Conservation (phyloP, 2,113 vertebrate species). For the Sinocyclocheilus grahami region DNA sequence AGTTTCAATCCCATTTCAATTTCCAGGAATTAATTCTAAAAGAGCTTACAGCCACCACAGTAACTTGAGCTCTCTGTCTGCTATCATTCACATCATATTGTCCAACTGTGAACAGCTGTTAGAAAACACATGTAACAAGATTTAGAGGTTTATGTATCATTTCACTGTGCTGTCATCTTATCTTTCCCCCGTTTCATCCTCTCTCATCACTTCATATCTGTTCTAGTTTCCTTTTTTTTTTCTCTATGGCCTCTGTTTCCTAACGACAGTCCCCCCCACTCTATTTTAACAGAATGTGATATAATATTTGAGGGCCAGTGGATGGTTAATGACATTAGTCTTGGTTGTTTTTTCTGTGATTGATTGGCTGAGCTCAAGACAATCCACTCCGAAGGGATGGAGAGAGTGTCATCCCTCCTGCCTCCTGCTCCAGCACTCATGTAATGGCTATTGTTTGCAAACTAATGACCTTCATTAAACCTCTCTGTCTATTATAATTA, state of each 20-base stretch:
- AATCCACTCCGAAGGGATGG: neutral
- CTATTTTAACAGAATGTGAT: slow-evolving; percentile 9
- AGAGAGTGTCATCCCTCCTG: neutral
- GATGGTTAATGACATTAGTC: slow-evolving; percentile 62
- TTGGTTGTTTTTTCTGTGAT: slow-evolving; percentile 49
- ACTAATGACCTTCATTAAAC: slow-evolving; percentile 75
- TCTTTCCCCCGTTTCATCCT: neutral
- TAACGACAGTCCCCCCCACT: neutral
- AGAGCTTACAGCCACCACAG: slow-evolving; percentile 62
- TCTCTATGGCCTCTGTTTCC: neutral
- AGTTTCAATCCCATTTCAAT: slow-evolving; percentile 65
- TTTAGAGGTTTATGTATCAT: slow-evolving; percentile 42
- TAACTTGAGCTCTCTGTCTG: slow-evolving; percentile 56
- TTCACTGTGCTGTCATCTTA: neutral
- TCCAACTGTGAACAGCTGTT: neutral
- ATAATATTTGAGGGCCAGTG: slow-evolving; percentile 52
- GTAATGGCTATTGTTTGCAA: slow-evolving; percentile 68
- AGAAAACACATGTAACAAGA: neutral
- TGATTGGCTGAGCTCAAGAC: slow-evolving; percentile 11
- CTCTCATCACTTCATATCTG: neutral
- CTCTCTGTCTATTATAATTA: slow-evolving; percentile 57
- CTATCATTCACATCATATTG: slow-evolving; percentile 55
- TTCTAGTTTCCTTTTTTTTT: neutral
- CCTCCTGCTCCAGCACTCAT: slow-evolving; percentile 46
- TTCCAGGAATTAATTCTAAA: slow-evolving; percentile 71